These are phyloP conservation scores for Setophaga coronata DNA, from an alignment of 2,113 vertebrate species.

Conservation along the genomic window DNA sequence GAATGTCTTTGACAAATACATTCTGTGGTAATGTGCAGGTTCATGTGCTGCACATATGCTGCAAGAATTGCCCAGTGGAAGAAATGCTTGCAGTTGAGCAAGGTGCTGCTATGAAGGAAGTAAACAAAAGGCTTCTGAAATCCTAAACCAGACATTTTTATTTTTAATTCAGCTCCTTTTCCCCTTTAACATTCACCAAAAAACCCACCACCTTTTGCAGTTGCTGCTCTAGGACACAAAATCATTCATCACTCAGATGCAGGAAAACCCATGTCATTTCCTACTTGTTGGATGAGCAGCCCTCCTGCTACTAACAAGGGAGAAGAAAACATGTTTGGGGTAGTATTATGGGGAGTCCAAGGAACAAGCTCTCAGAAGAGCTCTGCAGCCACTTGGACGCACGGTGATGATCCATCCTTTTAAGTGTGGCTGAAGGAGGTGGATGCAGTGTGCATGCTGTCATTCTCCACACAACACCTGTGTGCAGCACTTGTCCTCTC, in stretches of 20 bases:
- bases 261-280: background rate
- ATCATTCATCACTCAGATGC: background rate
- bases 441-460: background rate
- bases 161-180: background rate
- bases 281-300: background rate
- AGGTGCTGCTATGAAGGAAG: background rate
- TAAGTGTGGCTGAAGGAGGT: background rate
- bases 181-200: background rate
- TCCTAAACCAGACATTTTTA: background rate
- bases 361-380: background rate
- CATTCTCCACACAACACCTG: rapidly evolving
- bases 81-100: background rate
- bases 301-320: background rate
- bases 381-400: background rate
- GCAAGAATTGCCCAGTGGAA: background rate
- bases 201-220: background rate
- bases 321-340: rapidly evolving
- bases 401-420: background rate
- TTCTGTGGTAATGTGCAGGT: background rate
- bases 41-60: background rate
- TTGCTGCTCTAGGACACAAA: background rate
- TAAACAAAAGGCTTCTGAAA: background rate
- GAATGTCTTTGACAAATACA: background rate
- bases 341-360: background rate
- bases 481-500: background rate